A percentile compares a stretch with the other conserved stretches of the same genome.
Conservation (phyloP, 2,113 vertebrate species). For the Sinocyclocheilus anophthalmus region DNA sequence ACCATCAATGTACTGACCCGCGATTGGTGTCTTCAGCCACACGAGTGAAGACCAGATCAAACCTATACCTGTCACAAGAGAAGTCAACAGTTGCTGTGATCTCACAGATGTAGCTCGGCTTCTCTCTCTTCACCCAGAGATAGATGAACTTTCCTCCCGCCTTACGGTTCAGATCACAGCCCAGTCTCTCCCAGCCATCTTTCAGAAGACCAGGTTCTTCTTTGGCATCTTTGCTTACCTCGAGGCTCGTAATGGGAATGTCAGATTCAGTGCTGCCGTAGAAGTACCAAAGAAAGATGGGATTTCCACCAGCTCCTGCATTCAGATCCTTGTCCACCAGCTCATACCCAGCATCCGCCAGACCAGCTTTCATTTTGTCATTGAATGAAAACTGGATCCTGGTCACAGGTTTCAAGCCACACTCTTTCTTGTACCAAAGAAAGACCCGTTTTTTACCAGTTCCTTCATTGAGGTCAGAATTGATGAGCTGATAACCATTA, state of each 20-base stretch:
- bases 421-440: conserved; percentile 33
- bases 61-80: neutral
- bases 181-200: conserved; percentile 36
- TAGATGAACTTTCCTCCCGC: neutral
- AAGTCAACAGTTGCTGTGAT: neutral
- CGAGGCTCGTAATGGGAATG: conserved; percentile 9
- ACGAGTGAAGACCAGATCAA: conserved; percentile 30
- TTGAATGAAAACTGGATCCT: conserved; percentile 25
- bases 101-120: conserved; percentile 25
- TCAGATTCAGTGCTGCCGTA: conserved; percentile 24
- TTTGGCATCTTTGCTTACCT: neutral
- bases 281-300: conserved; percentile 17
- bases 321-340: conserved; percentile 8
- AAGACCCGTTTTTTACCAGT: neutral
- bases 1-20: no score
- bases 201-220: conserved; percentile 19
- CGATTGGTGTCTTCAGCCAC: conserved; percentile 41
- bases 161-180: conserved; percentile 34
- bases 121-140: conserved; percentile 40
- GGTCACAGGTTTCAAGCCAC: conserved; percentile 10
- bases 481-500: neutral
- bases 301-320: neutral
- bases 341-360: conserved; percentile 2
- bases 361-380: neutral
- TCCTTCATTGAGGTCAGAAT: conserved; percentile 17